Conservation (phyloP, 2,888 invertebrate species). For the Palloptera scutellata region DNA sequence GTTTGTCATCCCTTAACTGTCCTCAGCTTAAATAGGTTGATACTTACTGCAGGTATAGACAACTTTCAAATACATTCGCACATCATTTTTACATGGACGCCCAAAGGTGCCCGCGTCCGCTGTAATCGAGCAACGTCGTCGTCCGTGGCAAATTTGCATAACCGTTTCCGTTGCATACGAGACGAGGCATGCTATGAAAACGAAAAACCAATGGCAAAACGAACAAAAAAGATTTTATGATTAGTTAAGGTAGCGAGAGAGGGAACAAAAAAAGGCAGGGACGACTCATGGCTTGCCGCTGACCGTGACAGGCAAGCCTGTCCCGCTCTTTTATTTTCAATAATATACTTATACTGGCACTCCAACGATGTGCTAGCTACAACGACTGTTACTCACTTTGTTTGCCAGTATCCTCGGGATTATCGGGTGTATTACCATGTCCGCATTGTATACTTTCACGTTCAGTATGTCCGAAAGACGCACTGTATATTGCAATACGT, state of each 20-base stretch:
- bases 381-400: constrained; percentile 52
- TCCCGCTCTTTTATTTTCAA: constrained; percentile 24
- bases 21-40: not conserved
- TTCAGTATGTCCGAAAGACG: constrained; percentile 88
- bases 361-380: not conserved
- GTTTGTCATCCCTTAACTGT: not conserved
- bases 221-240: not conserved
- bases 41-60: constrained; percentile 87
- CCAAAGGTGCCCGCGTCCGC: constrained; percentile 86
- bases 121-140: constrained; percentile 78
- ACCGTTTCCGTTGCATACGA: constrained; percentile 91
- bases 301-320: constrained; percentile 14
- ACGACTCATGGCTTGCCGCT: not conserved
- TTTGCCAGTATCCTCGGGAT: constrained; percentile 47
- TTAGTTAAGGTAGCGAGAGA: not conserved
- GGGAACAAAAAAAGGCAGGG: no score
- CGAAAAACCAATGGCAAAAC: constrained; percentile 18
- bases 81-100: constrained; percentile 80
- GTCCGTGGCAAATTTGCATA: constrained; percentile 86
- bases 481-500: constrained; percentile 91
- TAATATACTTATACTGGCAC: constrained; percentile 14
- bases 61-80: constrained; percentile 84
- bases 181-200: constrained; percentile 78
- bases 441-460: constrained; percentile 88
- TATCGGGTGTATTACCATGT: constrained; percentile 64